These are phyloP conservation scores for Cyclina sinensis DNA, from an alignment of 1,140 invertebrate genomes.

Conservation along the genomic window DNA sequence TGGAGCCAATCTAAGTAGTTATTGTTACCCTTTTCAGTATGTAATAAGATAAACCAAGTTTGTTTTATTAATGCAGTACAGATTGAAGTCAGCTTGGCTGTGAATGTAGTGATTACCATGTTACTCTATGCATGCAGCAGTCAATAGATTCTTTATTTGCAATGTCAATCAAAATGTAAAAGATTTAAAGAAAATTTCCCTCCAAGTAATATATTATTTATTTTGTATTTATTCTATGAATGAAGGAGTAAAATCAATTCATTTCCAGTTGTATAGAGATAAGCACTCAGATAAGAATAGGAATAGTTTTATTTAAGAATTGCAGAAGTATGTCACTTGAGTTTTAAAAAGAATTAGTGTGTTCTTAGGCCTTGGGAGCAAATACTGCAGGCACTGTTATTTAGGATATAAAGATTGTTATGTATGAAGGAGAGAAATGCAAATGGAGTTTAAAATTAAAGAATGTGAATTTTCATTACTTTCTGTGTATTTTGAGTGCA, in stretches of 20 bases:
- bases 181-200: constrained; percentile 11
- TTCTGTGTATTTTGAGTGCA: no score
- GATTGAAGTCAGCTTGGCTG: background rate
- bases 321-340: background rate
- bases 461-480: no score
- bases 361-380: no score
- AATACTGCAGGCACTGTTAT: no score
- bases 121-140: background rate
- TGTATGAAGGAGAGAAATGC: no score
- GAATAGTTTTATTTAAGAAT: constrained; percentile 2
- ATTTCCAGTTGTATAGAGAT: constrained; percentile 7
- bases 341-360: background rate
- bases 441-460: no score
- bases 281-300: background rate
- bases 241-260: constrained; percentile 9
- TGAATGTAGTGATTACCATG: background rate
- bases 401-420: no score
- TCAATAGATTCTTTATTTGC: background rate
- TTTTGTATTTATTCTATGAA: constrained; percentile 11
- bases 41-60: background rate
- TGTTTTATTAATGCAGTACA: background rate
- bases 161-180: background rate
- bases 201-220: constrained; percentile 1
- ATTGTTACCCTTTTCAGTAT: no score
- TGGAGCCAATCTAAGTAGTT: no score